Evolutionary conservation across 2,113 vertebrate species (phyloP), one percentile per base, ranked within the genome.

Genomic region (Semicossyphus pulcher): DNA sequence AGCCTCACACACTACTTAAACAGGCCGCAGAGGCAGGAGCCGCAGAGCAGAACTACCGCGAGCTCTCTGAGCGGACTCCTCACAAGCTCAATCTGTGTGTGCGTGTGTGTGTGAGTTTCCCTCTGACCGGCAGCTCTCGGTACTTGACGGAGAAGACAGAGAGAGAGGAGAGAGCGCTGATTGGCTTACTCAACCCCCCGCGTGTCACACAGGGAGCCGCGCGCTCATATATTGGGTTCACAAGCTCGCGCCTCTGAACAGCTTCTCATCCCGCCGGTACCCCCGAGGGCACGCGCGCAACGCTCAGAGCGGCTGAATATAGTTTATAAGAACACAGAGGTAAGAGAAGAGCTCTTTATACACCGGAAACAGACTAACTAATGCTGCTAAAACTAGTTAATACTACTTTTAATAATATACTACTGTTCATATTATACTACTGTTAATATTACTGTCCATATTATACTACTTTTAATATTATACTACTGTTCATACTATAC

Each of bases 141-240:
- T 44, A n/a, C 5, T n/a, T 44, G 6, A n/a, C 16, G 37, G 39
- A 36, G 16, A n/a, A 44, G 41, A 44, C 6, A 18, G 6, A 7
- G 18, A 44, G 18, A n/a, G 12, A 37, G 10, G 14, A 12, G 14
- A 1, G 6, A 18, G 41, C 41, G 11, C 71, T 80, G 76, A 86
- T 80, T 82, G 84, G 76, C 62, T 72, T n/a, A n/a, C n/a, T n/a
- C n/a, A n/a, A n/a, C n/a, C n/a, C 41, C 29, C 18, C 18, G 26
- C 36, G 66, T 34, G 26, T 31, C 25, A 45, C 39, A 57, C 28
- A 10, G 16, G n/a, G 21, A 49, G 25, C 31, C 16, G 18, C 42
- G 25, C 32, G 44, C 45, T 34, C 1, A 76, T 76, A 78, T 48
- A 81, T 39, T 32, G 23, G 28, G 45, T 20, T 36, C 65, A 18